Evolutionary conservation across 2,888 invertebrate species (phyloP), one percentile per base, ranked within the genome.

Genomic region (Trichogramma dendrolimi): DNA sequence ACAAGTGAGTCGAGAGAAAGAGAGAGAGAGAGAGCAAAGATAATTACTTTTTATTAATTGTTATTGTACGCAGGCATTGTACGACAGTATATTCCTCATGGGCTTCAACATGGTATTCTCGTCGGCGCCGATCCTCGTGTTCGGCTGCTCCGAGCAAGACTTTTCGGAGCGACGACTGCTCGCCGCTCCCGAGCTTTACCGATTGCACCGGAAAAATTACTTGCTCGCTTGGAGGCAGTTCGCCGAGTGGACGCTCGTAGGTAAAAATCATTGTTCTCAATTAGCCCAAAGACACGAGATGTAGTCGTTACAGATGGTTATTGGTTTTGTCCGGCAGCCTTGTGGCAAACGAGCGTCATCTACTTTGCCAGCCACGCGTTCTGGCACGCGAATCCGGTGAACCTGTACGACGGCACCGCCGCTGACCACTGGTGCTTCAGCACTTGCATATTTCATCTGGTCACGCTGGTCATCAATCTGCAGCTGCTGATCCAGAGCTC

Each of bases 61-160:
- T 67, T 79, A 80, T 11, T 80, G 80, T 6, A 84, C 85, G 2
- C 83, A 88, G 78, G 85, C 89, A 4, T 80, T 92, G 56, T 92
- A 86, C 77, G 90, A 91, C 75, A 86, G 88, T 0, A 80, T 89
- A 74, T 91, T 87, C 74, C 81, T 93, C 67, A 89, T 90, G 70
- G 81, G 87, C 62, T 92, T 84, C 82, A 93, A 93, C 79, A 82
- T 91, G 54, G 73, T 89, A 41, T 91, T 91, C 74, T 87, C 92
- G 0, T 86, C 91, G 0, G 74, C 88, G 56, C 93, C 92, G 0
- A 86, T 92, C 60, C 79, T 92, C 10, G 71, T 88, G 6, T 88
- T 88, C 66, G 88, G 91, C 0, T 80, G 92, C 56, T 86, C 89
- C 11, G 93, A 93, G 72, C 90, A 92, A 72, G 82, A 87, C 64